These are phyloP conservation scores for Elephantulus edwardii DNA, from an alignment of 2,113 vertebrate species.

Conservation along the genomic window DNA sequence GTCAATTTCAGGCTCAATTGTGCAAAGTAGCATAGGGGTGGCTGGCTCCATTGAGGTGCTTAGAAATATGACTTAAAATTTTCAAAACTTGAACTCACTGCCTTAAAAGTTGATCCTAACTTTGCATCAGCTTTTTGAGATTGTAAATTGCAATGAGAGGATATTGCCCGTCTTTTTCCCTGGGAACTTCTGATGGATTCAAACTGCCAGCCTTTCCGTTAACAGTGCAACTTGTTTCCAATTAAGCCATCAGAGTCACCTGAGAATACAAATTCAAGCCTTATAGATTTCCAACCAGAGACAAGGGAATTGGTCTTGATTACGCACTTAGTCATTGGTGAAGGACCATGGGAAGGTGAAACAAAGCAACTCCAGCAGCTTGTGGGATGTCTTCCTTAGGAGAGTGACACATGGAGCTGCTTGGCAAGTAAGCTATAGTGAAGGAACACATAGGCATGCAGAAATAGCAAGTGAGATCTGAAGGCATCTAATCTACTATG, in stretches of 20 bases:
- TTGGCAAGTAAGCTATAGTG: background rate
- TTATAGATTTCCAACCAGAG: background rate
- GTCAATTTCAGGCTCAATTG: background rate
- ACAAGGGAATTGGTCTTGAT: background rate
- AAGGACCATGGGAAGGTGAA: background rate
- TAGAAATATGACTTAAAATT: background rate
- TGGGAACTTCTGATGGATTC: too few relatives aligned
- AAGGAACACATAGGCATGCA: background rate
- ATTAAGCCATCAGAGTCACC: too few relatives aligned
- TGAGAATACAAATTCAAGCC: too few relatives aligned
- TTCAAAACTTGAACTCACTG: too few relatives aligned
- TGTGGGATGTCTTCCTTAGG: background rate
- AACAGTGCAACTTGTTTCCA: too few relatives aligned
- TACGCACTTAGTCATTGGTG: background rate
- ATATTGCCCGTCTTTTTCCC: too few relatives aligned
- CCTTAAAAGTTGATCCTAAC: too few relatives aligned
- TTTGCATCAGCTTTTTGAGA: too few relatives aligned
- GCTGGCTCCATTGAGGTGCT: background rate
- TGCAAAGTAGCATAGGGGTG: background rate
- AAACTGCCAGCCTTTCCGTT: too few relatives aligned
- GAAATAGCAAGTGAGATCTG: background rate
- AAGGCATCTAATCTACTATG: background rate
- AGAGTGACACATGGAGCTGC: background rate
- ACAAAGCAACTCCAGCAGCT: background rate
- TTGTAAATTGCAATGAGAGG: too few relatives aligned